A percentile compares a stretch with the other conserved stretches of the same genome.
These are phyloP conservation scores for Carollia perspicillata DNA, from an alignment of 2,113 vertebrate genomes.

Conservation along the genomic window DNA sequence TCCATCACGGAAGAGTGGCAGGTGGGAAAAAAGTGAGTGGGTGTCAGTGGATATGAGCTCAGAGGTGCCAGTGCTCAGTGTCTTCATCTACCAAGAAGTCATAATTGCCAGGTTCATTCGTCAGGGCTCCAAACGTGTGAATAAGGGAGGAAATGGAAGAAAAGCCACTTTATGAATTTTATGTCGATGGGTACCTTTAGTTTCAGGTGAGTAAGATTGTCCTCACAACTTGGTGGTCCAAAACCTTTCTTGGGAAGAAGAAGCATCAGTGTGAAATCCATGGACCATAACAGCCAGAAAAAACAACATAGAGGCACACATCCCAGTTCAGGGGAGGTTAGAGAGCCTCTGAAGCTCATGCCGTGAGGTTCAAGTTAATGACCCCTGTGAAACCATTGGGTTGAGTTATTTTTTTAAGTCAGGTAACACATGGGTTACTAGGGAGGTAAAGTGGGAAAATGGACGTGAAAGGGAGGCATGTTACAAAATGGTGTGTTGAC, in stretches of 20 bases:
- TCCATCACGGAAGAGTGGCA: background rate
- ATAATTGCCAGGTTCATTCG: background rate
- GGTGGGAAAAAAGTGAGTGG: background rate
- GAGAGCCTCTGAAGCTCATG: background rate
- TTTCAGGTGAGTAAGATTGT: background rate
- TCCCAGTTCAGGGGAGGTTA: background rate
- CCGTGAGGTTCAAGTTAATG: background rate
- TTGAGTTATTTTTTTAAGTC: background rate
- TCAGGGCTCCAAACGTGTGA: background rate
- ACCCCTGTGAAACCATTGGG: background rate
- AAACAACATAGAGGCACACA: fast-evolving
- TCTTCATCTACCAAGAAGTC: background rate
- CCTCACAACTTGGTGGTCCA: background rate
- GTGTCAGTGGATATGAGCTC: background rate
- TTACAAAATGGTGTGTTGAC: background rate
- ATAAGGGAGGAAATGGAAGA: background rate
- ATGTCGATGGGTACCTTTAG: background rate
- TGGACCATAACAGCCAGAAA: background rate
- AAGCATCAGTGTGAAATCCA: background rate
- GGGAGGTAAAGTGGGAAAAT: background rate
- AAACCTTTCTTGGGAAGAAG: background rate
- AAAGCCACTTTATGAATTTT: background rate
- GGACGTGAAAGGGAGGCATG: background rate
- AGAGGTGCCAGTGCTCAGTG: background rate
- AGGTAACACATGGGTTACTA: background rate